Base-by-base conservation (phyloP, 2,888 invertebrate species). In the Sceliomorpha sp. region DNA sequence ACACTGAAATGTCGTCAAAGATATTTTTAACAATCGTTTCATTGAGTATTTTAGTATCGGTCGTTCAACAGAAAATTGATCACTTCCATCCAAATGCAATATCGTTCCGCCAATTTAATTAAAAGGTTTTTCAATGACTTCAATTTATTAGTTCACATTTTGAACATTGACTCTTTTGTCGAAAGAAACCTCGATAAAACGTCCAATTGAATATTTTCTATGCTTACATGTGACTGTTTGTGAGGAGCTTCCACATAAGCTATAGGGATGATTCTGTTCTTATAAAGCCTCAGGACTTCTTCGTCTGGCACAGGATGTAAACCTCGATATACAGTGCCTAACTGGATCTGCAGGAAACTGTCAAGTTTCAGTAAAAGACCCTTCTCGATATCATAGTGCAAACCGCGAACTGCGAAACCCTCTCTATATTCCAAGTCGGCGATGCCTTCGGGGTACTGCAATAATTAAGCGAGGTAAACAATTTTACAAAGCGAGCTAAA, bases 321-420 rank as follows among this genome's bases (percentile, higher is more conserved):
- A 1, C 98, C 98, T 77, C 95, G 90, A 88, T 97, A 98, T 0
- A 98, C 98, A 0, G 97, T 94, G 39, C 97, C 98, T 85, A 97
- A 92, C 88, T 99, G 98, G 74, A 99, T 97, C 92, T 98, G 97
- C 75, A 98, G 91, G 88, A 98, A 99, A 1, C 97, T 96, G 89
- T 99, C 98, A 77, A 99, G 90, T 88, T 99, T 99, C 77, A 99
- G 90, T 14, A 99, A 90, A 8, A 98, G 89, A 1, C 98, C 98
- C 89, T 97, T 97, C 88, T 96, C 95, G 82, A 98, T 96, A 86
- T 99, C 99, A 90, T 98, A 99, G 89, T 99, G 99, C n/a, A 99
- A 91, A 26, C 99, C 99, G 70, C 99, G 92, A 0, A 98, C 96
- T 9, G 98, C 97, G 91, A 98, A 99, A 72, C 94, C 92, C n/a